Conservation (phyloP, 2,797 vertebrate species). For the Pangasius macronema region DNA sequence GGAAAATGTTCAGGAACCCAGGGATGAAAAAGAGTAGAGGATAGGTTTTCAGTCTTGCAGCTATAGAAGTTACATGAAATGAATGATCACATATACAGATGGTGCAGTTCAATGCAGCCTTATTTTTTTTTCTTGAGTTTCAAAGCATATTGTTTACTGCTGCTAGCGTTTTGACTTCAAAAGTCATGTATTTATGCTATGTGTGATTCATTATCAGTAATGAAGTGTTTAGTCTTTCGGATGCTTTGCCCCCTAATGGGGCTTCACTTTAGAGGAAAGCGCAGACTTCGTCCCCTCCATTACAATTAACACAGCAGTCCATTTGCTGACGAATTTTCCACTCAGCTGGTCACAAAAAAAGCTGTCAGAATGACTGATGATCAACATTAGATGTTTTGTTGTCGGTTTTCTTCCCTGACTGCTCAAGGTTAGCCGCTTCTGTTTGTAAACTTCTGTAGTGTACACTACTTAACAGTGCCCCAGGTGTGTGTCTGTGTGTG, state of each 20-base stretch:
- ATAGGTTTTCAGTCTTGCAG: not conserved
- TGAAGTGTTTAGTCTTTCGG: conserved; percentile 10
- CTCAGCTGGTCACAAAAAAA: conserved; percentile 32
- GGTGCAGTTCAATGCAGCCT: not conserved
- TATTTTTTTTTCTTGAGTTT: not conserved
- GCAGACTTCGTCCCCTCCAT: conserved; percentile 13
- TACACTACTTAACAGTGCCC: not conserved
- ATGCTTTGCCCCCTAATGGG: conserved; percentile 15
- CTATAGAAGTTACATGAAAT: not conserved
- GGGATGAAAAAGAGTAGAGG: not conserved
- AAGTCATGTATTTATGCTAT: not conserved
- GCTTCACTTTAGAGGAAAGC: conserved; percentile 8
- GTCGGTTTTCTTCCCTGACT: conserved; percentile 1
- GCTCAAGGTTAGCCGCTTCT: conserved; percentile 19
- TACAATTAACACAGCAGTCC: conserved; percentile 32
- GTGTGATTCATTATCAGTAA: conserved; percentile 12
- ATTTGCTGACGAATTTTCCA: conserved; percentile 14
- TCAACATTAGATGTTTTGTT: conserved; percentile 12
- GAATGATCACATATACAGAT: not conserved
- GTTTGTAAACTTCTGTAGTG: conserved; percentile 2
- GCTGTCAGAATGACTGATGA: conserved; percentile 34
- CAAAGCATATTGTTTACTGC: not conserved
- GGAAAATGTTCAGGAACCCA: not conserved
- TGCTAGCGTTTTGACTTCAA: not conserved
- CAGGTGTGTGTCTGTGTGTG: not conserved